Evolutionary conservation across 2,888 invertebrate genomes (phyloP).

Genomic region (Drosophila greeni): DNA sequence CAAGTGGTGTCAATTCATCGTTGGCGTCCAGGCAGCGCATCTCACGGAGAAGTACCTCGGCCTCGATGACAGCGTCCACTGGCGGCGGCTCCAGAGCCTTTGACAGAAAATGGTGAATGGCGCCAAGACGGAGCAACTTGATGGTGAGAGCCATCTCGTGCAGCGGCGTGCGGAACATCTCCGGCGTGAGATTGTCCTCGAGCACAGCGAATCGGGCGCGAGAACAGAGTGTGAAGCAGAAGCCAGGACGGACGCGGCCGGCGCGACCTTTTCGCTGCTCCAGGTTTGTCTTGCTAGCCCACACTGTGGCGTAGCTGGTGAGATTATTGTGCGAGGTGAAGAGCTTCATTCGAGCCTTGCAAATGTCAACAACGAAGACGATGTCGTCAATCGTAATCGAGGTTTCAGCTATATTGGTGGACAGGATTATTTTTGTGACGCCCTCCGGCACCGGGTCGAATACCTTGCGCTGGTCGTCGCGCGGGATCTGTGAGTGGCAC

Average conservation of each 20-base stretch:
- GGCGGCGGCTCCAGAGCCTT: constrained; percentile 98
- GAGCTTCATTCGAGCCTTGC: constrained; percentile 98
- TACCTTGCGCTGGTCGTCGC: constrained; percentile 95
- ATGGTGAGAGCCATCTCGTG: constrained; percentile 96
- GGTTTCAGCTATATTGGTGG: constrained; percentile 99
- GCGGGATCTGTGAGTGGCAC: constrained; percentile 97
- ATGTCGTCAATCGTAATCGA: constrained; percentile 99
- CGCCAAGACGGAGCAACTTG: constrained; percentile 90
- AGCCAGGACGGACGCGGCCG: constrained; percentile 95
- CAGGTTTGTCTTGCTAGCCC: constrained; percentile 96
- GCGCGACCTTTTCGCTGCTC: constrained; percentile 94
- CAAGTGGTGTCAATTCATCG: constrained; percentile 95
- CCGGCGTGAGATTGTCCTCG: constrained; percentile 95
- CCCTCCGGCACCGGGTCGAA: constrained; percentile 91
- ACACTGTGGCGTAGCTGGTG: constrained; percentile 98
- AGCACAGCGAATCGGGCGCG: constrained; percentile 85
- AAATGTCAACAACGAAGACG: constrained; percentile 97
- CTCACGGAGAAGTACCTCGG: constrained; percentile 90
- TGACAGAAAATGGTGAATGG: constrained; percentile 95
- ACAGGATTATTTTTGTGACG: constrained; percentile 95
- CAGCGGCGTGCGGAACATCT: constrained; percentile 98
- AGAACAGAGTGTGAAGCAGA: constrained; percentile 95
- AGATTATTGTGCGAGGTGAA: constrained; percentile 99
- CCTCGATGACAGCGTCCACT: constrained; percentile 98
- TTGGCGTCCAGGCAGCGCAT: constrained; percentile 93